Conservation (phyloP, 1,140 invertebrate species). For the Grapholita molesta region DNA sequence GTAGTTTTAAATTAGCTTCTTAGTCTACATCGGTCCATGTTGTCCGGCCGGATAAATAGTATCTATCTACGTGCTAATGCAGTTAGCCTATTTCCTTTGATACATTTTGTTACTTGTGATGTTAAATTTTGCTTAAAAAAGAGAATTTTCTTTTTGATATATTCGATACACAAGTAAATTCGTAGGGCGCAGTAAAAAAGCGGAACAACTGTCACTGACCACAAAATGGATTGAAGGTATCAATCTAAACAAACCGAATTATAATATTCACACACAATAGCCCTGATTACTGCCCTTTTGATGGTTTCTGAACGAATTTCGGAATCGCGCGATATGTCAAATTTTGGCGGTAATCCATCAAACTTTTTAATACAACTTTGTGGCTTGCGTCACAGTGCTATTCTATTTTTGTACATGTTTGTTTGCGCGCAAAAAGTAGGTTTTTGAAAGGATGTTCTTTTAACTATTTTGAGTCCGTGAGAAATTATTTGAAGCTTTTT, state of each 20-base stretch:
- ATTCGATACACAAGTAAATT: background rate
- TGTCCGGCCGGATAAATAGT: no score
- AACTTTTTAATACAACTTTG: background rate
- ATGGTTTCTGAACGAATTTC: constrained; percentile 42
- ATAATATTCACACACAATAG: constrained; percentile 50
- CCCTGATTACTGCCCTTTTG: constrained; percentile 56
- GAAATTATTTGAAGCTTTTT: background rate
- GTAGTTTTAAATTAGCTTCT: no score
- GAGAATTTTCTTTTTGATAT: no score
- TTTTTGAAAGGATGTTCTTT: background rate
- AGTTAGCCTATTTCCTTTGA: no score
- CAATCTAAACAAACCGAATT: constrained; percentile 56
- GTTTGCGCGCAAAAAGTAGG: background rate
- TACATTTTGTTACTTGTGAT: no score
- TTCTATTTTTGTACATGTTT: background rate
- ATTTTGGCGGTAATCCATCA: constrained; percentile 45
- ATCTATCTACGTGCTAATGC: no score
- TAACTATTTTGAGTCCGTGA: background rate
- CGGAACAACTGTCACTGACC: constrained; percentile 18
- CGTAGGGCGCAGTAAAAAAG: constrained; percentile 23
- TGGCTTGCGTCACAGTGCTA: background rate
- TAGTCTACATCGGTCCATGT: no score
- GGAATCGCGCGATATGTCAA: constrained; percentile 58
- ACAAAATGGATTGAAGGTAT: constrained; percentile 55
- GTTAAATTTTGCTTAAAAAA: no score